Conservation (phyloP, 2,888 invertebrate species). For the Stenchaetothrips biformis region DNA sequence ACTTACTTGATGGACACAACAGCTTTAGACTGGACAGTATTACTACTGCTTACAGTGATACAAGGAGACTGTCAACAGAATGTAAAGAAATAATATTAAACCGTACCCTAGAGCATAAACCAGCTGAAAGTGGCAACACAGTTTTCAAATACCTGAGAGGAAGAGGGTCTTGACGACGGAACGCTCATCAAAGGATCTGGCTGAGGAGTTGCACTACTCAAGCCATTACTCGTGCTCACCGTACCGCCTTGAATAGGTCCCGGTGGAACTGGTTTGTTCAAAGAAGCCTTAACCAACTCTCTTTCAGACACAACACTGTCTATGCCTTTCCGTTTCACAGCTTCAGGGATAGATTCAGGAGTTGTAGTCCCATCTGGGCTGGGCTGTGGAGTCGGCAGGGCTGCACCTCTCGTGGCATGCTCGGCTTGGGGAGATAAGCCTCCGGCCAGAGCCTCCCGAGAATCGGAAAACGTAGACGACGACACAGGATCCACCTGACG, state of each 20-base stretch:
- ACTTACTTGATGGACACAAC: background rate
- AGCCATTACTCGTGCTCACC: constrained; percentile 74
- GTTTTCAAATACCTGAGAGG: background rate
- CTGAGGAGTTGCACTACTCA: constrained; percentile 30
- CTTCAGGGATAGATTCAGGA: background rate
- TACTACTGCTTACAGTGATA: constrained; percentile 1
- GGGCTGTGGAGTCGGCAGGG: constrained; percentile 41
- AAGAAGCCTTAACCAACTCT: background rate
- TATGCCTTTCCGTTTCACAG: background rate
- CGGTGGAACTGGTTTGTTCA: constrained; percentile 46
- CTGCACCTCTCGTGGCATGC: constrained; percentile 8
- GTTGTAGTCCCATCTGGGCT: constrained; percentile 17
- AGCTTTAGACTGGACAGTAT: background rate
- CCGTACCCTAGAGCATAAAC: background rate
- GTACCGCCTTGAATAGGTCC: constrained; percentile 78
- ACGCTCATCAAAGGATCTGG: background rate
- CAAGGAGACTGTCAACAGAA: background rate
- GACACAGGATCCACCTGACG: constrained; percentile 55
- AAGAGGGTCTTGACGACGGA: background rate
- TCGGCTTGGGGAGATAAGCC: background rate
- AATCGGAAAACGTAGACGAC: constrained; percentile 57
- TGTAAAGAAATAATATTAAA: background rate
- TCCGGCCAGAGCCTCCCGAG: background rate
- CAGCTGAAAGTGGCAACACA: background rate
- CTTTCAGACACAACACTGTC: background rate